phyloP scores from a whole-genome alignment of 2,113 vertebrate genomes.

The Paradoxurus hermaphroditus region DNA sequence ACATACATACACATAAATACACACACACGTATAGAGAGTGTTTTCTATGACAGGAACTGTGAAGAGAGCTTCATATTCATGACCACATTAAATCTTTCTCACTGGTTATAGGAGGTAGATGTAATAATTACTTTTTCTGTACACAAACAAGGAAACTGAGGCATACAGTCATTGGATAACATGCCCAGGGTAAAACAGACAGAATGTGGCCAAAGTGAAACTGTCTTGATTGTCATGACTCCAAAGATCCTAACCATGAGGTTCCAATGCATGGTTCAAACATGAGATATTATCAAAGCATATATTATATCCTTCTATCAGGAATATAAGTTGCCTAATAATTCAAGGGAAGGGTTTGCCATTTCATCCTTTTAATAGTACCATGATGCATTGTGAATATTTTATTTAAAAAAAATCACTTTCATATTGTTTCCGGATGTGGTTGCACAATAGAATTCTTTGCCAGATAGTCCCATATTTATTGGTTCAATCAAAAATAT shows the following conservation, averaged over 20 bases:
- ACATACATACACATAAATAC: fast-evolving
- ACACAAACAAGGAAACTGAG: neutral
- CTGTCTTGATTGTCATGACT: neutral
- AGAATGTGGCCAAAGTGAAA: neutral
- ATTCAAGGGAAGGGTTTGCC: neutral
- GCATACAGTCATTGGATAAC: neutral
- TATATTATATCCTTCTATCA: no score
- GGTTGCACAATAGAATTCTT: neutral
- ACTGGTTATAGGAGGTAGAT: neutral
- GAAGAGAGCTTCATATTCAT: neutral
- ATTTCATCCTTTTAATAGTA: neutral
- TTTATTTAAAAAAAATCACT: neutral
- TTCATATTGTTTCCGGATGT: neutral
- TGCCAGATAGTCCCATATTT: neutral
- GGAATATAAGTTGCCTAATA: neutral
- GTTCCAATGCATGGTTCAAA: neutral
- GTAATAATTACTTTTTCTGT: neutral
- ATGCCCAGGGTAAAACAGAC: neutral
- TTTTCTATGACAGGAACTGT: neutral
- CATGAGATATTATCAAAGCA: neutral
- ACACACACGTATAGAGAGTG: neutral
- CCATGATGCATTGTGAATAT: neutral
- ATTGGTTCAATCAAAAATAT: neutral
- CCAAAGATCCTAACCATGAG: neutral
- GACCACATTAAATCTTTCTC: neutral